Evolutionary conservation across 2,888 invertebrate species (phyloP).

Genomic region (Nemotelus pantherinus): DNA sequence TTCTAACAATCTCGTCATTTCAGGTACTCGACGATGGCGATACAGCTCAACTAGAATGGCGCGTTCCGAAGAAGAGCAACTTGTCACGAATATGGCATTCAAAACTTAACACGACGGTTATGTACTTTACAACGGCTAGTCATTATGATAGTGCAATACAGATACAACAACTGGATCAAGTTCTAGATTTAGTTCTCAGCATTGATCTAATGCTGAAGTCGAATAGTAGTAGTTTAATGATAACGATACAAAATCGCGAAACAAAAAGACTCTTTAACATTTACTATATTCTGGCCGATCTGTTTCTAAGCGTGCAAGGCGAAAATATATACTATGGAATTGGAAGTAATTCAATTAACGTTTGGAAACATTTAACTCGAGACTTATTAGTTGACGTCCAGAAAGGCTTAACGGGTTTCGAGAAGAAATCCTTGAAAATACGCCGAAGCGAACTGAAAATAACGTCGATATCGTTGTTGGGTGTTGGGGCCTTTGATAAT

Average conservation of each 20-base stretch:
- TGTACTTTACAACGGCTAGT: constrained; percentile 79
- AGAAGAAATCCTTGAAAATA: constrained; percentile 57
- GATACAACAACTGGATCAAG: constrained; percentile 73
- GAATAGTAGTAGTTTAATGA: constrained; percentile 81
- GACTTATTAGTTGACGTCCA: constrained; percentile 91
- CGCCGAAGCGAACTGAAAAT: constrained; percentile 67
- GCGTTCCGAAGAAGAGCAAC: constrained; percentile 75
- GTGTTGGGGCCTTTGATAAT: constrained; percentile 79
- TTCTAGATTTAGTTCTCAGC: constrained; percentile 79
- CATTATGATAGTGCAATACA: constrained; percentile 75
- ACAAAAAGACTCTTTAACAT: constrained; percentile 81
- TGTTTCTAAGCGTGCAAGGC: constrained; percentile 78
- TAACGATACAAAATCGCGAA: constrained; percentile 81
- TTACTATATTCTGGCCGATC: constrained; percentile 82
- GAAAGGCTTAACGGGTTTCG: constrained; percentile 80
- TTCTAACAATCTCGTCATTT: neutral
- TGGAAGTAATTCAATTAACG: constrained; percentile 68
- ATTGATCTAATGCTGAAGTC: constrained; percentile 76
- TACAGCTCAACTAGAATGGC: constrained; percentile 75
- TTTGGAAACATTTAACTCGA: constrained; percentile 84
- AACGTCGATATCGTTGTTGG: constrained; percentile 73
- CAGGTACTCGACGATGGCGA: constrained; percentile 79
- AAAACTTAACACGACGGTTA: constrained; percentile 69
- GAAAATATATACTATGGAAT: constrained; percentile 89
- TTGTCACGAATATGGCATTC: constrained; percentile 72